These are phyloP conservation scores for Folsomia candida DNA, from an alignment of 2,888 invertebrate genomes.

Conservation along the genomic window DNA sequence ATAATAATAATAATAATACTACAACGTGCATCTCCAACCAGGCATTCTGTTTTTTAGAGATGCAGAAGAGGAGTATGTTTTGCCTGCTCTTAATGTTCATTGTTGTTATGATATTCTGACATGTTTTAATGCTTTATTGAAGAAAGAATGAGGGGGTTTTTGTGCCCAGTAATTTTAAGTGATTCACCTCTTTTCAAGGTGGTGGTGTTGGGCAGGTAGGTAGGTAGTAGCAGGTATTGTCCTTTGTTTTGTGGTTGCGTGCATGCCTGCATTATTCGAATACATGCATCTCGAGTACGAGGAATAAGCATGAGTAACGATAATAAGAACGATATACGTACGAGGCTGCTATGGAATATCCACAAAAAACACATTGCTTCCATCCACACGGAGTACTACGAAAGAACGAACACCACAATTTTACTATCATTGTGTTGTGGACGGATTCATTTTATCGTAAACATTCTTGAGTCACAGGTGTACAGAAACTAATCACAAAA, in stretches of 20 bases:
- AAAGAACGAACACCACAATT: not conserved
- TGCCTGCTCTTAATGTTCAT: not conserved
- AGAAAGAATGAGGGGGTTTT: not conserved
- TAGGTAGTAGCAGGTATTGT: not conserved
- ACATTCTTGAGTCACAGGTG: constrained; percentile 6
- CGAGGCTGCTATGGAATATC: not conserved
- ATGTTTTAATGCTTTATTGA: constrained; percentile 1
- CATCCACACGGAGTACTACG: too few species aligned
- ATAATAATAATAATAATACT: too few species aligned
- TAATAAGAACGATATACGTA: not conserved
- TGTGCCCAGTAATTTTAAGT: constrained; percentile 1
- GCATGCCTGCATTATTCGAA: too few species aligned
- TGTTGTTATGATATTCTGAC: constrained; percentile 4
- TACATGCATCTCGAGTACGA: not conserved
- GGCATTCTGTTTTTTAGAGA: not conserved
- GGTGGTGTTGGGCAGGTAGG: not conserved
- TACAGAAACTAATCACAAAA: not conserved
- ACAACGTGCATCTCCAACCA: too few species aligned
- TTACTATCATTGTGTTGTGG: not conserved
- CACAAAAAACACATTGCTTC: not conserved
- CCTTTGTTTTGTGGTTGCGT: constrained; percentile 1
- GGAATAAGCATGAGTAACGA: too few species aligned
- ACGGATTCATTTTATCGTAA: not conserved
- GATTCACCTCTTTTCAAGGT: not conserved
- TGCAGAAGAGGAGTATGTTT: not conserved